Conservation (phyloP, 2,113 vertebrate species). For the Panthera uncia region DNA sequence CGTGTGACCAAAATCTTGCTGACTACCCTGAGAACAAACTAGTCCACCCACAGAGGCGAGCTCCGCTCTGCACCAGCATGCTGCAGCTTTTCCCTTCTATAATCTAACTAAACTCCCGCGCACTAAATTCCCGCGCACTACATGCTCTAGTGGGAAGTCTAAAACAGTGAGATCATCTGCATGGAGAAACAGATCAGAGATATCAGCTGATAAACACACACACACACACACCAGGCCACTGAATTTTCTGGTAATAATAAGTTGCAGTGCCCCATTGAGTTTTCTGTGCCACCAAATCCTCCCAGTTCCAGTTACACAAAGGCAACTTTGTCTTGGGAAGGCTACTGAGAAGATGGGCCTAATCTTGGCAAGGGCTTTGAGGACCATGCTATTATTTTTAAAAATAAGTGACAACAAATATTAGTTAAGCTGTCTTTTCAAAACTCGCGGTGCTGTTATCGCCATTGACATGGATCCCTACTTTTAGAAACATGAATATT, state of each 20-base stretch:
- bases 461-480: background rate
- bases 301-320: constrained; percentile 85
- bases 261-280: constrained; percentile 75
- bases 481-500: constrained; percentile 38
- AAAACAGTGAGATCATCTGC: constrained; percentile 37
- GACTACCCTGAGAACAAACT: background rate
- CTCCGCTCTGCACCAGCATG: background rate
- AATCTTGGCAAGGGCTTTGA: constrained; percentile 84
- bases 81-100: background rate
- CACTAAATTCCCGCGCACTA: background rate
- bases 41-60: background rate
- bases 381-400: constrained; percentile 79
- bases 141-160: constrained; percentile 51
- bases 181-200: constrained; percentile 43
- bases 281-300: constrained; percentile 84
- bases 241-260: constrained; percentile 74
- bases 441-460: constrained; percentile 51
- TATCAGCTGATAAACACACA: constrained; percentile 38
- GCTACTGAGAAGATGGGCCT: constrained; percentile 82
- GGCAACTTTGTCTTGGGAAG: constrained; percentile 89
- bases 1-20: background rate
- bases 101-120: background rate
- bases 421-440: constrained; percentile 73
- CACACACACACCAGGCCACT: constrained; percentile 45
- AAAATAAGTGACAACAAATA: constrained; percentile 74